phyloP scores from a whole-genome alignment of 2,797 vertebrate genomes.

The Chaenodraco wilsoni region DNA sequence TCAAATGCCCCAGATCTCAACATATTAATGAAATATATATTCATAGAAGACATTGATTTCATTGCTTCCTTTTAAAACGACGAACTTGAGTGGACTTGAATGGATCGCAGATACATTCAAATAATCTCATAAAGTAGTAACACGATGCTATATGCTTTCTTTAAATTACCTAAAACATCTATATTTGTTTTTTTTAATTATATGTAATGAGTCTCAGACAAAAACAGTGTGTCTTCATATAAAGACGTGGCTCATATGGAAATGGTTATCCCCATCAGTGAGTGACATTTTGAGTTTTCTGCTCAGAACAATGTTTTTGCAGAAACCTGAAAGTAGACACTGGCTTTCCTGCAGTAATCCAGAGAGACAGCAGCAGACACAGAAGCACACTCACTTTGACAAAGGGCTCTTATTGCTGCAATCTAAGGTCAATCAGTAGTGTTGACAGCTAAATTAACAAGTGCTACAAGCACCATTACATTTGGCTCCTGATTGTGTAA shows the following conservation, averaged over 20 bases:
- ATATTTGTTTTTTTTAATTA: not conserved
- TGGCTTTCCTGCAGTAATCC: constrained; percentile 6
- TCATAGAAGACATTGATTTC: constrained; percentile 72
- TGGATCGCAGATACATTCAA: constrained; percentile 1
- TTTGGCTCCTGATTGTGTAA: constrained; percentile 41
- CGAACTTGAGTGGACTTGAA: constrained; percentile 23
- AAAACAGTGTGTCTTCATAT: not conserved
- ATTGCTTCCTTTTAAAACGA: constrained; percentile 43
- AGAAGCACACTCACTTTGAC: constrained; percentile 35
- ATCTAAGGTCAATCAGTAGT: constrained; percentile 64
- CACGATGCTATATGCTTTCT: not conserved
- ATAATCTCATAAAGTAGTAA: not conserved
- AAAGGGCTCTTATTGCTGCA: constrained; percentile 52
- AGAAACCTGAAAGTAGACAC: constrained; percentile 33
- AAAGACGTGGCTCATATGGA: constrained; percentile 8
- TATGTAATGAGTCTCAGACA: not conserved
- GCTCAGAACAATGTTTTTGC: constrained; percentile 30
- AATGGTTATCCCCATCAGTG: constrained; percentile 19
- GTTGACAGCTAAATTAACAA: constrained; percentile 74
- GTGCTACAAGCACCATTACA: constrained; percentile 53
- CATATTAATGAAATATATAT: constrained; percentile 76
- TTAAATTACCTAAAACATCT: not conserved
- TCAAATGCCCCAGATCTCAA: constrained; percentile 80
- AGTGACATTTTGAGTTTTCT: constrained; percentile 32
- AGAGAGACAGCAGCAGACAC: constrained; percentile 33